Evolutionary conservation across 2,113 vertebrate species (phyloP), one percentile per base, ranked within the genome.

Genomic region (Austrofundulus limnaeus): DNA sequence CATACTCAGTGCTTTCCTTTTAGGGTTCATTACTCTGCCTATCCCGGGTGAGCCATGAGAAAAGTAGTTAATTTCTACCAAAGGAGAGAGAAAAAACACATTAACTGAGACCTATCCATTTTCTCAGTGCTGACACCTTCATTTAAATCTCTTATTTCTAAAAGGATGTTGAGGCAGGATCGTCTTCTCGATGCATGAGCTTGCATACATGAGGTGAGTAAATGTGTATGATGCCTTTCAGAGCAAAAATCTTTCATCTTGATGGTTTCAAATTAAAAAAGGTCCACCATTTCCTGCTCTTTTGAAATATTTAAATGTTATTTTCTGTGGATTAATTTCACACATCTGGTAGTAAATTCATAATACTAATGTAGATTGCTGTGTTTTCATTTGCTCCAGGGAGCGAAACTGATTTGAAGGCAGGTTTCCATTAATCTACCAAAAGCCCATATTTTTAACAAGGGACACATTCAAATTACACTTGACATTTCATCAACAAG

Each of bases 61-160:
- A 77, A 83, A 88, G 77, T 82, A 91, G 85, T 86, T 91, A 76
- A 90, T 89, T 91, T 81, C 81, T 81, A 70, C 79, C 58, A 41
- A 80, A 81, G 82, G 78, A 83, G 80, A 77, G 17, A 61, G 42
- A 63, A 48, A 16, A 88, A 89, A 87, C 79, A 82, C 88, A 91
- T 90, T 91, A 90, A 86, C 80, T 83, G 81, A 88, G 83, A 84
- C 80, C 85, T 90, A 91, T 92, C 87, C 82, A 88, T 91, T 90
- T 88, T 87, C 48, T n/a, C 45, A 21, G 64, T 20, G 77, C 80
- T 89, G 90, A 88, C 87, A 87, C 83, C 81, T 87, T 73, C 82
- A 90, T 92, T 92, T 91, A 88, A 90, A 91, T 86, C 82, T 82
- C 86, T 83, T 88, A 81, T 84, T 87, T 86, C 63, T 82, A 80